These are phyloP conservation scores for Tenthredo distinguenda DNA, from an alignment of 2,888 invertebrate species.

Conservation along the genomic window DNA sequence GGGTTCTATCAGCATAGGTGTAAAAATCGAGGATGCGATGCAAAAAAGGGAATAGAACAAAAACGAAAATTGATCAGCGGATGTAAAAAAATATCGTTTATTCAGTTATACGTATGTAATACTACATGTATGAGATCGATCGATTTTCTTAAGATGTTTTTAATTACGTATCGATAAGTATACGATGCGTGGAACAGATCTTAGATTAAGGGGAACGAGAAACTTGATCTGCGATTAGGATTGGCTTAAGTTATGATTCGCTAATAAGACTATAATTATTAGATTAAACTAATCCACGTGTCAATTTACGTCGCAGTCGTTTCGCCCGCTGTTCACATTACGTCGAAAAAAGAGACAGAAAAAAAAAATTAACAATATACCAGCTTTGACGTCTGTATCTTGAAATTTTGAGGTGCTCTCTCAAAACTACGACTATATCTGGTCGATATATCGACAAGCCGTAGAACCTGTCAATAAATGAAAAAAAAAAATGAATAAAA, in stretches of 20 bases:
- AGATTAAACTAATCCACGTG: slow-evolving; percentile 39
- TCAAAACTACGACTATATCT: neutral
- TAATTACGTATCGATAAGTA: slow-evolving; percentile 5
- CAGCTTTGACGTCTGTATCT: neutral
- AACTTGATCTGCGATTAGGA: slow-evolving; percentile 19
- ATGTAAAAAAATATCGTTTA: too few species aligned
- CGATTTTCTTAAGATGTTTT: slow-evolving; percentile 21
- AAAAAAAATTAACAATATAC: neutral
- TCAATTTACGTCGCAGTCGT: neutral
- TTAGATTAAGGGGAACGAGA: neutral
- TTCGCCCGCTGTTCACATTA: neutral
- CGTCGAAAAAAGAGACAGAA: neutral
- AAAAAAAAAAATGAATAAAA: neutral
- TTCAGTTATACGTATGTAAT: neutral
- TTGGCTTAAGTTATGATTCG: slow-evolving; percentile 18
- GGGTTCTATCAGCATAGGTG: too few species aligned
- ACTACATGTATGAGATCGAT: neutral
- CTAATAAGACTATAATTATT: slow-evolving; percentile 48
- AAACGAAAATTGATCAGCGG: too few species aligned
- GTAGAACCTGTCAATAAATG: neutral
- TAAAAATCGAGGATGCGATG: too few species aligned
- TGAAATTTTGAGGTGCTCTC: neutral
- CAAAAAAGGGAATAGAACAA: too few species aligned
- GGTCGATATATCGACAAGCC: neutral
- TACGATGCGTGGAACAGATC: neutral